Conservation (phyloP, 2,113 vertebrate genomes). For the Lepus timidus region DNA sequence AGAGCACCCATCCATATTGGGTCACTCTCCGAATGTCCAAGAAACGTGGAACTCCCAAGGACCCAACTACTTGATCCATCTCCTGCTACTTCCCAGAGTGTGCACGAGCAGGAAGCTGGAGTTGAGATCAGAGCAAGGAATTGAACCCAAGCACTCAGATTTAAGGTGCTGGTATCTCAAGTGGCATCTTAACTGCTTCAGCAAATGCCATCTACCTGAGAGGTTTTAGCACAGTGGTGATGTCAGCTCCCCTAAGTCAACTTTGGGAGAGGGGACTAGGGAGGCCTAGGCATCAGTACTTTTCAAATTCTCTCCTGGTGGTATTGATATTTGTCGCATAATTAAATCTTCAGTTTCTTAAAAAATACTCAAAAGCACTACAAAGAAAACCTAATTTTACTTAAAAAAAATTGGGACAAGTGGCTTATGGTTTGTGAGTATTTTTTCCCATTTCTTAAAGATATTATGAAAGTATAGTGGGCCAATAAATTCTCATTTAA, state of each 20-base stretch:
- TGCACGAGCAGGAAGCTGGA: too few relatives aligned
- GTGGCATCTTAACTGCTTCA: too few relatives aligned
- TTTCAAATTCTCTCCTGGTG: background rate
- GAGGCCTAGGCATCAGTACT: too few relatives aligned
- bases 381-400: slow-evolving; percentile 41
- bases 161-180: too few relatives aligned
- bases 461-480: background rate
- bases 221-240: background rate
- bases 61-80: too few relatives aligned
- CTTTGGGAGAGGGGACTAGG: rapidly evolving
- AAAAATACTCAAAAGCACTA: slow-evolving; percentile 26
- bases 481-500: background rate
- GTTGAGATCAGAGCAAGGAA: too few relatives aligned
- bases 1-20: too few relatives aligned
- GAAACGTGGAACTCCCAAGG: too few relatives aligned
- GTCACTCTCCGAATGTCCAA: too few relatives aligned
- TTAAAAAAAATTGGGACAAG: slow-evolving; percentile 5
- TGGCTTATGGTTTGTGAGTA: background rate
- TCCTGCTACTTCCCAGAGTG: too few relatives aligned
- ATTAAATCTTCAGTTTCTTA: background rate
- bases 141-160: too few relatives aligned
- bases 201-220: background rate
- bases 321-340: slow-evolving; percentile 19
- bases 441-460: background rate
- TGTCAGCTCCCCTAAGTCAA: background rate